These are phyloP conservation scores for Gymnarchus niloticus DNA, from an alignment of 2,113 vertebrate species.

Conservation along the genomic window DNA sequence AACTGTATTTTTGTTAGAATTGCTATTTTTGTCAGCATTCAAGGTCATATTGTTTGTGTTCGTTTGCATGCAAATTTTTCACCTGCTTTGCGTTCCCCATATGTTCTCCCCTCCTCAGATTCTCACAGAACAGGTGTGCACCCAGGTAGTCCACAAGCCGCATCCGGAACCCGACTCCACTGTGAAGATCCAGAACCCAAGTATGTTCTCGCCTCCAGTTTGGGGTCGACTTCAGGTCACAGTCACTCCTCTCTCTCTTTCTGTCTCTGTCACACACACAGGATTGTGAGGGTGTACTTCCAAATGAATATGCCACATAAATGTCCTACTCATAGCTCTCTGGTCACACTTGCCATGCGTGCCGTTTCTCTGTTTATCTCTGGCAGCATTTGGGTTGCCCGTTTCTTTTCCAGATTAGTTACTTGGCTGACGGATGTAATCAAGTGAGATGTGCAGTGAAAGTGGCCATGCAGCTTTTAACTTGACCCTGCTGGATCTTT, in stretches of 20 bases:
- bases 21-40: neutral
- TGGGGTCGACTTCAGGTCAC: neutral
- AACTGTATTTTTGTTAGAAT: neutral
- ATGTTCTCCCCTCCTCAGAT: constrained; percentile 67
- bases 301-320: neutral
- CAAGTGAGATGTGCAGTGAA: neutral
- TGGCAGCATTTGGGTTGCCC: too few species aligned
- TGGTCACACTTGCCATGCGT: neutral
- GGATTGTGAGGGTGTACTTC: neutral
- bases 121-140: constrained; percentile 97
- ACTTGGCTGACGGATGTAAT: neutral
- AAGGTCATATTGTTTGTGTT: neutral
- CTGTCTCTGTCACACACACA: neutral
- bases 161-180: constrained; percentile 97
- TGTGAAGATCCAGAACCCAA: constrained; percentile 98
- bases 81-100: neutral
- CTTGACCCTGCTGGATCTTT: neutral
- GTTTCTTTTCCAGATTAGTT: neutral
- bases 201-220: constrained; percentile 65
- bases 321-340: neutral
- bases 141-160: constrained; percentile 96
- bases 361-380: neutral
- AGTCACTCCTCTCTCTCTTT: neutral
- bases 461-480: neutral
- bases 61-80: neutral